Base-by-base conservation (phyloP, 2,888 invertebrate species). In the Blastobasis lacticolella region DNA sequence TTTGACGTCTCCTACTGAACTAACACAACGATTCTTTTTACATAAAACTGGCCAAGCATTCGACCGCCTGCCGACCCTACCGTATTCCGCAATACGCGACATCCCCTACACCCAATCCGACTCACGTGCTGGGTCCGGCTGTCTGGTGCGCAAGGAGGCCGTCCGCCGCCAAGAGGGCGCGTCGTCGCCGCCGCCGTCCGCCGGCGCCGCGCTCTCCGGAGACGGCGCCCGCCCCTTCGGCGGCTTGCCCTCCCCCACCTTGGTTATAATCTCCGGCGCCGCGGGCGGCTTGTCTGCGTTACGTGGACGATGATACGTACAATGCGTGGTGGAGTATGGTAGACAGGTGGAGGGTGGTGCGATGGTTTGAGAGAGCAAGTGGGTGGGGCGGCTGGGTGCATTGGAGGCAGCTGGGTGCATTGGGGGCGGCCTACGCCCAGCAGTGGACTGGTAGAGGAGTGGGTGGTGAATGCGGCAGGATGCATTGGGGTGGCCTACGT, bases 111-210 rank as follows among this genome's bases (percentile, higher is more conserved):
- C 6, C 10, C 45, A 6, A 6, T 45, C 8, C 23, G 45, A 78
- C 85, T 81, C 56, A 83, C 81, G 73, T 52, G 71, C 60, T 9
- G 71, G 52, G 44, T 85, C 86, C 52, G 75, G 72, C 49, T 79
- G 79, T 50, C 74, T 68, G 57, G 67, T 77, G 10, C 85, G 67
- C 69, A 85, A 80, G 5, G 84, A 84, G 4, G 80, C 78, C 3
- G 83, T 79, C 4, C 86, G 69, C 0, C 88, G 77, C 88, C 88
- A 88, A 5, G 86, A 82, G 0, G 87, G 87, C n/a, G 79, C 59
- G 36, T 85, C 87, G 49, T 83, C 83, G 59, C 57, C 5, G 62
- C 54, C 2, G 65, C 57, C 8, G 65, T 75, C 71, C 2, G 67
- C 56, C 4, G 66, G 61, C 51, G 77, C 79, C 0, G 70, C 59